Evolutionary conservation across 2,113 vertebrate species (phyloP).

Genomic region (Chloropsis cyanopogon): DNA sequence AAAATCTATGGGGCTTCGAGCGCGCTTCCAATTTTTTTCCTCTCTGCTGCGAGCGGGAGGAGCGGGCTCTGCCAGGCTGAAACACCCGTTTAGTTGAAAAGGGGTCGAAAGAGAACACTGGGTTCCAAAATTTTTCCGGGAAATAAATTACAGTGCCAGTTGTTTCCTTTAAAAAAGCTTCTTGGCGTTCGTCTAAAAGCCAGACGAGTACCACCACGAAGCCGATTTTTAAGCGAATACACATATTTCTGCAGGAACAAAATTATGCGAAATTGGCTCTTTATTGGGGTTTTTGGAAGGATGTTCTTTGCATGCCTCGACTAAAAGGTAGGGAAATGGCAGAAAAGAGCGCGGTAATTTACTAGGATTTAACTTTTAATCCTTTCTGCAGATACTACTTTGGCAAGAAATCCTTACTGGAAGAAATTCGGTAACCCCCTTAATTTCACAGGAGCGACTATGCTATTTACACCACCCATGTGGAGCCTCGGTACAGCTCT

Average conservation of each 20-base stretch:
- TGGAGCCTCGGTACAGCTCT: not conserved
- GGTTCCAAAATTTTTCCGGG: not conserved
- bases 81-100: not conserved
- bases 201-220: not conserved
- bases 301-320: not conserved
- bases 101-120: not conserved
- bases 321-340: not conserved
- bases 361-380: not conserved
- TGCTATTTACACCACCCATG: fast-evolving
- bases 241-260: not conserved
- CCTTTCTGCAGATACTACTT: not conserved
- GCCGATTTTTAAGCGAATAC: not conserved
- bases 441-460: not conserved
- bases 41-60: not conserved
- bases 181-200: not conserved
- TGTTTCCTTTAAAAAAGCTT: not conserved
- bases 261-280: not conserved
- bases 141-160: not conserved
- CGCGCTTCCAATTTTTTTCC: not conserved
- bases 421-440: not conserved
- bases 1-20: not conserved
- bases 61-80: not conserved
- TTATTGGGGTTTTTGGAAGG: not conserved
- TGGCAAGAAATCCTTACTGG: not conserved
- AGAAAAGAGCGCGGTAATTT: not conserved